Conservation (phyloP, 2,113 vertebrate genomes). For the Dendrocopos noguchii region DNA sequence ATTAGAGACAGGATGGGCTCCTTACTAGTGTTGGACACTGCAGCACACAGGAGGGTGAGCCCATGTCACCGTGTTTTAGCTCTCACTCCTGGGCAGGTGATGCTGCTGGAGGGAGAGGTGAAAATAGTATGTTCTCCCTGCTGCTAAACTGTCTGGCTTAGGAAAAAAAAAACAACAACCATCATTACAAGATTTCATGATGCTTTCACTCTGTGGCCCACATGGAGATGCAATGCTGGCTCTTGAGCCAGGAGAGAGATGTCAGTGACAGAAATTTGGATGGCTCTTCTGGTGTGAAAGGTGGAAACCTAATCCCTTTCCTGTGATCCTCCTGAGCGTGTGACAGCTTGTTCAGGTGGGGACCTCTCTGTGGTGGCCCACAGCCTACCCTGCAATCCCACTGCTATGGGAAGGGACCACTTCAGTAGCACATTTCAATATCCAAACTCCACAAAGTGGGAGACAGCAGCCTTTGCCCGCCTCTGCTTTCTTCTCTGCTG, state of each 20-base stretch:
- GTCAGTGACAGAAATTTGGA: not conserved
- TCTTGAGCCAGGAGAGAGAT: not conserved
- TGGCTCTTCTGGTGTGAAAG: not conserved
- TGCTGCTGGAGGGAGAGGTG: not conserved
- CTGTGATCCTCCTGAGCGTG: fast-evolving
- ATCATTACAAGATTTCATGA: not conserved
- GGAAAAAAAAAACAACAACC: not conserved
- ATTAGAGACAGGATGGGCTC: not conserved
- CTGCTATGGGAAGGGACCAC: not conserved
- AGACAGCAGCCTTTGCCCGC: fast-evolving
- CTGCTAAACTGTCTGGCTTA: not conserved
- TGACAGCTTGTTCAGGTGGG: not conserved
- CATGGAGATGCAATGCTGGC: not conserved
- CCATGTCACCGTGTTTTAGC: not conserved
- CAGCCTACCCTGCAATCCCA: not conserved
- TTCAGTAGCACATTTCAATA: not conserved
- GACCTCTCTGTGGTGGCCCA: not conserved
- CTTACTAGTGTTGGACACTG: not conserved
- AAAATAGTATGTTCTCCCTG: not conserved
- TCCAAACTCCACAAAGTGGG: not conserved
- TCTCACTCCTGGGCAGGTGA: not conserved
- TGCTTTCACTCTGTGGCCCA: not conserved
- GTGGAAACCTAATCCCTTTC: not conserved
- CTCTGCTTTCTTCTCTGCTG: not conserved
- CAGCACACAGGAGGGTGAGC: not conserved